Base-by-base conservation (phyloP, 2,888 invertebrate genomes). In the Dasysyrphus albostriatus region DNA sequence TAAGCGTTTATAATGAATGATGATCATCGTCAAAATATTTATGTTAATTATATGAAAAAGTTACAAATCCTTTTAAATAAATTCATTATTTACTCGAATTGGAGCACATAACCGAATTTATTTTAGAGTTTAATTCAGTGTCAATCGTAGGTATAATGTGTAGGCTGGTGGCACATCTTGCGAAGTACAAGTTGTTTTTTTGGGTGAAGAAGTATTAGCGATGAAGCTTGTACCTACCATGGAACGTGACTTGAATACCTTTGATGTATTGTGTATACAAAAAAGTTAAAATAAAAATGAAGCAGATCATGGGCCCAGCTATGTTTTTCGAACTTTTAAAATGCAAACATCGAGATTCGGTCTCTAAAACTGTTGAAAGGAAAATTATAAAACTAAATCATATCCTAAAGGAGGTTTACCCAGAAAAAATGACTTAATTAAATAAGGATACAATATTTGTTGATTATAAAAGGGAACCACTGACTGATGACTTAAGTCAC, bases 1-100 rank as follows among this genome's bases (percentile, higher is more conserved):
- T 24, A 14, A 4, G 6, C 3, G n/a, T n/a, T n/a, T n/a, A 19
- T 5, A 32, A 7, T n/a, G 29, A 16, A 37, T 59, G 7, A 59
- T 12, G 6, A 37, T 59, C 37, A 59, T 59, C 10, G 37, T 19
- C 59, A 59, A 59, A 37, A 59, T 59, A 37, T 59, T 59, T 59
- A 59, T 37, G 59, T 19, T 39, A 59, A 59, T 59, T 49, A 19
- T 47, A n/a, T 7, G 16, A 12, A 12, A 19, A 59, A 59, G 3
- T 59, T 59, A 37, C 58, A 59, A 59, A 39, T 59, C 59, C 34
- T 59, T 59, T 59, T 2, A 37, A 6, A 59, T 9, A 39, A 59
- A 39, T 16, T 39, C 37, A 37, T 37, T 59, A 59, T 59, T 39
- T 59, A 59, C 59, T 39, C 19, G 12, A 59, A 59, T 12, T 59